Evolutionary conservation across 37 sponge, comb jelly and placozoan genomes (phyloP), one percentile per base, ranked within the genome.

Genomic region (Axinella damicornis): DNA sequence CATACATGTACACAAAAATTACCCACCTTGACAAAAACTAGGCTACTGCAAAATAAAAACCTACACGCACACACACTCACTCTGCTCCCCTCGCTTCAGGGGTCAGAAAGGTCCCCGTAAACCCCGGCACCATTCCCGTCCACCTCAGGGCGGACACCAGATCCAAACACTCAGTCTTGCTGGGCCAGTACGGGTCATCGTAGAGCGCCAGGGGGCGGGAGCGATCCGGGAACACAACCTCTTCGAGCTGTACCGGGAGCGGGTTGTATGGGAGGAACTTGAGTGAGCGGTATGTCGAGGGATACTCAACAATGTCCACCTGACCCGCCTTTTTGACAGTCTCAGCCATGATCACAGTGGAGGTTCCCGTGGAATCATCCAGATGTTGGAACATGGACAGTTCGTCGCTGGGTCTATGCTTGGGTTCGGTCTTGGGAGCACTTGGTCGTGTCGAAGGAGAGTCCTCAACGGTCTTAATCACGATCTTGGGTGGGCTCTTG

Each of bases 121-220:
- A 86, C 54, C 41, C 58, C 18, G 75, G 71, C 19, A 61, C 67
- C 37, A 39, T 57, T 12, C 40, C 65, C 5, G 30, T 71, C 0
- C 21, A 34, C 24, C 53, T 73, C 64, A 78, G 19, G 18, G 53
- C 41, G 52, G 76, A 30, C 27, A 87, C 82, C 13, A 94, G 62
- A 1, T 76, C 71, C 35, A 90, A 35, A 76, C 95, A 94, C 66
- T 80, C 83, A 12, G 31, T 31, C 78, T 89, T 87, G 18, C 59
- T 87, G 1, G 95, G 95, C 95, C 95, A 94, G 72, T 84, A 89
- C 0, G 95, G 91, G 62, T 94, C 95, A 61, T 92, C 73, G 38
- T 81, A 73, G 36, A 68, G 31, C 17, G 84, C 63, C 16, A 71
- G 88, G 35, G 89, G 83, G 14, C 57, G 36, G 19, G 46, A 34